Evolutionary conservation across 2,113 vertebrate species (phyloP).

Genomic region (Thunnus maccoyii): DNA sequence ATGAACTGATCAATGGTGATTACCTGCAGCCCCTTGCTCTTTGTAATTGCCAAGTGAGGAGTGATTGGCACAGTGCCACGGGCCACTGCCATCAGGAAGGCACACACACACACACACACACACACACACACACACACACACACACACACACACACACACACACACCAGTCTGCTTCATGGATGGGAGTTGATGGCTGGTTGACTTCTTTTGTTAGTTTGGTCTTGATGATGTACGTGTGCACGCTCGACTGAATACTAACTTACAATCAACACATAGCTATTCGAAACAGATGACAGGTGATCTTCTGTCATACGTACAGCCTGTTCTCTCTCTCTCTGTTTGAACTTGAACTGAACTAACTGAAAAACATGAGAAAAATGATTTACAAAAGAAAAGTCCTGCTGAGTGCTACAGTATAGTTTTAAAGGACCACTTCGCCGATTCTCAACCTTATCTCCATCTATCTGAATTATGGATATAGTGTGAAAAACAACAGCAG

Average conservation of each 20-base stretch:
- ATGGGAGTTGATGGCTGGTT: slow-evolving; percentile 22
- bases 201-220: slow-evolving; percentile 31
- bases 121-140: slow-evolving; percentile 21
- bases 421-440: no score
- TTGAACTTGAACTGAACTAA: no score
- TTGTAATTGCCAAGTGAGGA: slow-evolving; percentile 71
- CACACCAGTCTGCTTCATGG: background rate
- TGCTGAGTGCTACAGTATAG: no score
- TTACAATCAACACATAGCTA: no score
- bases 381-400: no score
- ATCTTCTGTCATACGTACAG: no score
- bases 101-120: background rate
- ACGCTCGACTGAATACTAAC: background rate
- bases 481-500: no score
- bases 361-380: no score
- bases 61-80: slow-evolving; percentile 59
- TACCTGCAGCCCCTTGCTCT: slow-evolving; percentile 70
- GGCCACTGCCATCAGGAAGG: slow-evolving; percentile 5
- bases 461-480: no score
- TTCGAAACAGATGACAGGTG: background rate
- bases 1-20: slow-evolving; percentile 66
- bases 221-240: slow-evolving; percentile 3
- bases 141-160: background rate
- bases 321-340: no score
- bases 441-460: no score